These are phyloP conservation scores for Procambarus clarkii DNA, from an alignment of 1,140 invertebrate species.

Conservation along the genomic window DNA sequence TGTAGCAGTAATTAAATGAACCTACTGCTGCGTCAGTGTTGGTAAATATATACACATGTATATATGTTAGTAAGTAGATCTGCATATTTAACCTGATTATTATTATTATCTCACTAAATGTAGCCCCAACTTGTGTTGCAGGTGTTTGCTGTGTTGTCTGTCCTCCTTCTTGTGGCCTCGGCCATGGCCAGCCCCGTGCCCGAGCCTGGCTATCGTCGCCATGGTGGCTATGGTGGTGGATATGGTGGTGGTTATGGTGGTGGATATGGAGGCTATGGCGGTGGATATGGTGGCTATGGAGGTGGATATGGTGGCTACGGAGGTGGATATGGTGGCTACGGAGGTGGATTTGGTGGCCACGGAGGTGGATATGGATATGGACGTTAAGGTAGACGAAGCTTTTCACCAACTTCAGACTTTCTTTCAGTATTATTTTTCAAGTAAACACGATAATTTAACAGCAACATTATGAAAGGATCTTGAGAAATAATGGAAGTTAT, in stretches of 20 bases:
- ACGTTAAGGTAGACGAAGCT: neutral
- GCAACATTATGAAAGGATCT: no score
- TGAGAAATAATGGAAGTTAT: no score
- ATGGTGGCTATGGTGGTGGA: neutral
- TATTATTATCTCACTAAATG: neutral
- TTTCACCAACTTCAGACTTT: neutral
- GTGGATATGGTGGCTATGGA: neutral
- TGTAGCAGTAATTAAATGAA: neutral
- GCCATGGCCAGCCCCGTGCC: slow-evolving; percentile 23
- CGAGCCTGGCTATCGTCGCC: slow-evolving; percentile 2
- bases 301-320: neutral
- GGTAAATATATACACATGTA: neutral
- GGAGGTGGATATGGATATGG: slow-evolving; percentile 3
- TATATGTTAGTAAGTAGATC: neutral
- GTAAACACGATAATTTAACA: no score
- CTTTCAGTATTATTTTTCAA: no score
- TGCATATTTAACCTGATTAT: no score
- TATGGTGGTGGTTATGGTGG: neutral
- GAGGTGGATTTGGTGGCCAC: neutral
- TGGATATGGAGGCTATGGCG: slow-evolving; percentile 15
- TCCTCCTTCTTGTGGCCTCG: slow-evolving; percentile 13
- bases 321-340: neutral
- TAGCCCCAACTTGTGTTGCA: neutral
- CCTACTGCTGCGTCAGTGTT: neutral
- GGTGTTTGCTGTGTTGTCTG: slow-evolving; percentile 25